Conservation (phyloP, 2,113 vertebrate species). For the Pitta sordida region DNA sequence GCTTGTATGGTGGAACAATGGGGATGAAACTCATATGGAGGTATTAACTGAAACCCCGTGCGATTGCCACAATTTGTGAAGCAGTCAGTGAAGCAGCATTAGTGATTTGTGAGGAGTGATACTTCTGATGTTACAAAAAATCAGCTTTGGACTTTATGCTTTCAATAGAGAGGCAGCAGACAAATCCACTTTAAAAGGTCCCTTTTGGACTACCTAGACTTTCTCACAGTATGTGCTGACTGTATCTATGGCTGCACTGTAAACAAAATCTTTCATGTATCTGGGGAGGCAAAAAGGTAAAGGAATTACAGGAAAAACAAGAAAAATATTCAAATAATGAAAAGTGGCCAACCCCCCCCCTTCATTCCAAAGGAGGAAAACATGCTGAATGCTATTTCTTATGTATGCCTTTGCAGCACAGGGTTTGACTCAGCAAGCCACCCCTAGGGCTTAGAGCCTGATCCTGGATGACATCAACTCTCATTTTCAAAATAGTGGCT, state of each 20-base stretch:
- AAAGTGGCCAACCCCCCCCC: background rate
- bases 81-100: background rate
- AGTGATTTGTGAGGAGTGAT: background rate
- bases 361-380: background rate
- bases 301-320: background rate
- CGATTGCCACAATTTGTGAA: background rate
- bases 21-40: background rate
- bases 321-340: constrained; percentile 25
- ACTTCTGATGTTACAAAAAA: background rate
- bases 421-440: background rate
- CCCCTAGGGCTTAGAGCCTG: background rate
- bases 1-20: background rate
- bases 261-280: background rate
- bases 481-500: background rate
- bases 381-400: background rate
- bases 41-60: background rate
- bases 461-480: background rate
- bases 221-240: background rate
- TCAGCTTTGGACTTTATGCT: background rate
- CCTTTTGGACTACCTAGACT: background rate
- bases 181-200: background rate
- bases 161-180: background rate
- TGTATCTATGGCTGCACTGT: background rate
- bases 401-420: background rate
- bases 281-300: background rate